Conservation (phyloP, 37 sponge, comb jelly and placozoan genomes). For the Ephydatia muelleri region DNA sequence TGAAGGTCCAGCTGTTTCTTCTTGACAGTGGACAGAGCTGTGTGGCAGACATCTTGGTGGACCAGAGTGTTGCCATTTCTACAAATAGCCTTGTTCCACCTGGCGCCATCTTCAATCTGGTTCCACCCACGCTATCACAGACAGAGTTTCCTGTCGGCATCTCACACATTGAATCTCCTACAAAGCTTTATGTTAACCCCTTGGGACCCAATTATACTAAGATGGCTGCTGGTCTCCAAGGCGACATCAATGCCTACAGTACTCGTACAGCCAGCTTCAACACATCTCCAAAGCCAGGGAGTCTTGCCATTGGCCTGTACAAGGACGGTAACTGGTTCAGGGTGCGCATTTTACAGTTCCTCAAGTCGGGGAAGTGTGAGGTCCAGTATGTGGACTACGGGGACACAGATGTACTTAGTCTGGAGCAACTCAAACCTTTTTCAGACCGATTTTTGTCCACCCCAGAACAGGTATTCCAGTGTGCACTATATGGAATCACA, state of each 20-base stretch:
- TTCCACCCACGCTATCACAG: background rate
- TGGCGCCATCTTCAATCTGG: background rate
- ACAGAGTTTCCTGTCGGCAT: background rate
- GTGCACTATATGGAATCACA: slow-evolving; percentile 25
- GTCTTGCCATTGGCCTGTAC: background rate
- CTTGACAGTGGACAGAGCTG: background rate
- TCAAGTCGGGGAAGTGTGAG: background rate
- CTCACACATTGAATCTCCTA: background rate
- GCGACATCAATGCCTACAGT: background rate
- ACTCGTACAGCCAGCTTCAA: background rate
- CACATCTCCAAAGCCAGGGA: background rate
- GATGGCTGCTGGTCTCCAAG: background rate
- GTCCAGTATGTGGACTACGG: slow-evolving; percentile 9
- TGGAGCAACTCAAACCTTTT: background rate
- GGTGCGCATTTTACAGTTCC: slow-evolving; percentile 2
- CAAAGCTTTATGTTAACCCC: background rate
- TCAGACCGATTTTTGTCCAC: slow-evolving; percentile 2
- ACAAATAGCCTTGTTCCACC: background rate
- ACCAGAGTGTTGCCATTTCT: background rate
- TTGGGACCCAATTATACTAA: background rate
- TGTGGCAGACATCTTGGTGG: background rate
- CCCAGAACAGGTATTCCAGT: slow-evolving; percentile 29
- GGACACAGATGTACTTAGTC: background rate
- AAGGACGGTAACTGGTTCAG: background rate
- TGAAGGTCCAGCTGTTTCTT: background rate